Evolutionary conservation across 1,140 invertebrate genomes (phyloP).

Genomic region (Drosophila lacteicornis): DNA sequence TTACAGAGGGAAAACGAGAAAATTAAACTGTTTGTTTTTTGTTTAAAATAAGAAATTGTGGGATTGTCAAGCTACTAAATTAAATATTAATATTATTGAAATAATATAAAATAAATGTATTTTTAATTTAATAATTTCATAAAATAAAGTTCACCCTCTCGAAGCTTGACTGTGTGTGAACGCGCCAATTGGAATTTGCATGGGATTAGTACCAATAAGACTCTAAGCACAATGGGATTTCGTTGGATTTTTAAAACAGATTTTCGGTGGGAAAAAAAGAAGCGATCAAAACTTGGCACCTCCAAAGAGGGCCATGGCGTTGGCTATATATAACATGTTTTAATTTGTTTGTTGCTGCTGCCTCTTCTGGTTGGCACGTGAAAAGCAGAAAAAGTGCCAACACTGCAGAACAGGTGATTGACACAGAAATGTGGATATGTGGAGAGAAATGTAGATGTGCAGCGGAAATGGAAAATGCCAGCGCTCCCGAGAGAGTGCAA

Average conservation of each 20-base stretch:
- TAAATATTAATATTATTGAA: too few species aligned
- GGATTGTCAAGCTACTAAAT: too few species aligned
- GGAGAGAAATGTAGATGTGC: slow-evolving; percentile 27
- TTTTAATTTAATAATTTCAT: too few species aligned
- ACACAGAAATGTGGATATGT: slow-evolving; percentile 62
- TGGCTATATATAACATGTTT: slow-evolving; percentile 41
- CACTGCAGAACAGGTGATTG: slow-evolving; percentile 74
- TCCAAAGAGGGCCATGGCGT: not conserved
- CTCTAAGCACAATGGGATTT: slow-evolving; percentile 36
- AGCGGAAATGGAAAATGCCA: slow-evolving; percentile 60
- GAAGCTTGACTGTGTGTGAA: slow-evolving; percentile 8
- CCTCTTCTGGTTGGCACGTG: slow-evolving; percentile 41
- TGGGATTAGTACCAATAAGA: slow-evolving; percentile 29
- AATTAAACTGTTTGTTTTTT: not conserved
- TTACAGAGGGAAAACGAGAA: not conserved
- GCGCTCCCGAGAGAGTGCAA: slow-evolving; percentile 3
- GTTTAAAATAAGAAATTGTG: too few species aligned
- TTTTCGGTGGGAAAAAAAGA: slow-evolving; percentile 41
- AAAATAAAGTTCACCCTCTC: not conserved
- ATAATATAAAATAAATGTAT: too few species aligned
- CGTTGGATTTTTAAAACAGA: slow-evolving; percentile 21
- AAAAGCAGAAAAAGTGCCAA: slow-evolving; percentile 42
- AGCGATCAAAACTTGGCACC: slow-evolving; percentile 40
- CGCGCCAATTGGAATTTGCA: slow-evolving; percentile 28
- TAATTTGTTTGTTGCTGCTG: slow-evolving; percentile 49